Evolutionary conservation across 2,888 invertebrate genomes (phyloP).

Genomic region (Tipula helvola): DNA sequence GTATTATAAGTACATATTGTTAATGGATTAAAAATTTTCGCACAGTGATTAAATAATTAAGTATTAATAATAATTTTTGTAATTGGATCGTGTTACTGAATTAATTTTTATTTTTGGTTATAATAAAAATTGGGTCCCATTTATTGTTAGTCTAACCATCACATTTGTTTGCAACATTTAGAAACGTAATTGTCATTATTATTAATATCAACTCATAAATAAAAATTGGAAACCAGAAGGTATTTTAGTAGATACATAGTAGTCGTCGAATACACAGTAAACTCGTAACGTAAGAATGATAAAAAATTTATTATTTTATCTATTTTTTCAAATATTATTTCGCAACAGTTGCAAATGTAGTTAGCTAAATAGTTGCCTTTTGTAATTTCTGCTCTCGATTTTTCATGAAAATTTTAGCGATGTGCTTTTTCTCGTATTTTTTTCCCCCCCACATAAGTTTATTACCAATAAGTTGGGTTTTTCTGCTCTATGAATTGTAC

Average conservation of each 20-base stretch:
- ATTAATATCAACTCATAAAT: neutral
- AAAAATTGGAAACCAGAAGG: neutral
- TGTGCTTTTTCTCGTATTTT: neutral
- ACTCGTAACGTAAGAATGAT: neutral
- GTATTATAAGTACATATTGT: neutral
- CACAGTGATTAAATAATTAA: neutral
- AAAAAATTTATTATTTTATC: neutral
- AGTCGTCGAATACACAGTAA: neutral
- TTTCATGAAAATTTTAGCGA: neutral
- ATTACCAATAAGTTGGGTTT: neutral
- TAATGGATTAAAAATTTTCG: neutral
- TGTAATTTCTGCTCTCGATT: neutral
- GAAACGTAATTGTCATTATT: neutral
- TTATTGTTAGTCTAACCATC: neutral
- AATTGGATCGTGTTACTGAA: neutral
- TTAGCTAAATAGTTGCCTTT: neutral
- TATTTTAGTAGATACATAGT: neutral
- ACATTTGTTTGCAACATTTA: neutral
- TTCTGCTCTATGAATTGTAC: neutral
- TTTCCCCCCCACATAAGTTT: neutral
- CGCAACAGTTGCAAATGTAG: neutral
- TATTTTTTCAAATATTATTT: neutral
- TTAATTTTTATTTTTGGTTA: neutral
- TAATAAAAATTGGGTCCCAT: neutral
- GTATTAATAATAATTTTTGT: neutral